Conservation (phyloP, 2,888 invertebrate genomes). For the Athripsodes cinereus region DNA sequence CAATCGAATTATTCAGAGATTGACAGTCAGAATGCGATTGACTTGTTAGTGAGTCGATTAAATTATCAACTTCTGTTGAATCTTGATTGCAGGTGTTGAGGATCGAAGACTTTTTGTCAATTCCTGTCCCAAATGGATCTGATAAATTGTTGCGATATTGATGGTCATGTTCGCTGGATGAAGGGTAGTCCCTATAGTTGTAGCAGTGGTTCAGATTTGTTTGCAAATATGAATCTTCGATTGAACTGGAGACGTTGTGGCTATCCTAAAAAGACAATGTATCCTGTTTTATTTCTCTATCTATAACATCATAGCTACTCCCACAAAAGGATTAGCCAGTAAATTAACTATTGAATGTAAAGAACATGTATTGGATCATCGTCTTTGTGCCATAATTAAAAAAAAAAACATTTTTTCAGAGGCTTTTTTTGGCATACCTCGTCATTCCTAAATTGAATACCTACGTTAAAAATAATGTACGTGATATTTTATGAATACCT, state of each 20-base stretch:
- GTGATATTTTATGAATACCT: no score
- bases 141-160: constrained; percentile 3
- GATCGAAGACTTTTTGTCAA: not conserved
- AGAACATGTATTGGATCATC: no score
- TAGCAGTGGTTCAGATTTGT: not conserved
- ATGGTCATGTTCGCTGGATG: constrained; percentile 14
- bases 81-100: not conserved
- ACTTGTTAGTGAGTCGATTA: not conserved
- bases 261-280: constrained; percentile 7
- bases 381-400: no score
- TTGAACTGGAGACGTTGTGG: not conserved
- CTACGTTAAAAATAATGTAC: no score
- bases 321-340: no score
- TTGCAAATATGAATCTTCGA: constrained; percentile 2
- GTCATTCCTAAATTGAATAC: no score
- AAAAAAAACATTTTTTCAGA: no score
- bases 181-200: not conserved
- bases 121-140: not conserved
- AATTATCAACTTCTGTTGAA: not conserved
- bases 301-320: no score
- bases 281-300: no score
- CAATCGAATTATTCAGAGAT: not conserved
- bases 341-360: no score
- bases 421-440: no score
- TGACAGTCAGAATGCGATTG: not conserved